Evolutionary conservation across 2,888 invertebrate species (phyloP), one percentile per base, ranked within the genome.

Genomic region (Magallana nippona): DNA sequence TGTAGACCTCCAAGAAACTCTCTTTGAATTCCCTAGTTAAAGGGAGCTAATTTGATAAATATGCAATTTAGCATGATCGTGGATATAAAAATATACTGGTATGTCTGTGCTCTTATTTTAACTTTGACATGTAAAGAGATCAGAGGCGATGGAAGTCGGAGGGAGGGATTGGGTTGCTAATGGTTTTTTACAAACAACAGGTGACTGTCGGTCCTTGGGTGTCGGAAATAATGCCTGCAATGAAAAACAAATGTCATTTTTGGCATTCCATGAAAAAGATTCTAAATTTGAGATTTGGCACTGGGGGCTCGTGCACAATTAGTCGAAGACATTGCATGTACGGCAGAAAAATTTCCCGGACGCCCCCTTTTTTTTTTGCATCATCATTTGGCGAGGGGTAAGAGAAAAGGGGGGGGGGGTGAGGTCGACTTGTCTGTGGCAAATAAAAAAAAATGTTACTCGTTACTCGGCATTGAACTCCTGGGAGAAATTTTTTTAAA

Each of bases 161-260:
- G 44, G 32, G 1, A 71, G 19, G 71, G 13, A 22, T 71, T 27
- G 27, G 15, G 71, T 13, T 27, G 71, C 19, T 71, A 71, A 71
- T 27, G 15, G 27, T 27, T 13, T 44, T 27, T 71, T 15, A 71
- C 32, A 71, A 71, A 71, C 71, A 71, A 71, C 71, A 71, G 71
- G 71, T 71, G 71, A 15, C 27, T 22, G 13, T 10, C 15, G 22
- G 71, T 71, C 71, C 71, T 71, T 71, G 22, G 32, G 15, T 32
- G 22, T 71, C 71, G 15, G 3, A 71, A 27, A 27, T 71, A 71
- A 71, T 15, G 32, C 22, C 32, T 32, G 32, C 27, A 71, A 71
- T 71, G 71, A 71, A 71, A 71, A 71, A 32, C 71, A 71, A 71
- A 71, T 71, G 71, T 71, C 71, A 71, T 71, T 71, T 71, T 71